Base-by-base conservation (phyloP, 2,888 invertebrate genomes). In the Watsonalla cultraria region DNA sequence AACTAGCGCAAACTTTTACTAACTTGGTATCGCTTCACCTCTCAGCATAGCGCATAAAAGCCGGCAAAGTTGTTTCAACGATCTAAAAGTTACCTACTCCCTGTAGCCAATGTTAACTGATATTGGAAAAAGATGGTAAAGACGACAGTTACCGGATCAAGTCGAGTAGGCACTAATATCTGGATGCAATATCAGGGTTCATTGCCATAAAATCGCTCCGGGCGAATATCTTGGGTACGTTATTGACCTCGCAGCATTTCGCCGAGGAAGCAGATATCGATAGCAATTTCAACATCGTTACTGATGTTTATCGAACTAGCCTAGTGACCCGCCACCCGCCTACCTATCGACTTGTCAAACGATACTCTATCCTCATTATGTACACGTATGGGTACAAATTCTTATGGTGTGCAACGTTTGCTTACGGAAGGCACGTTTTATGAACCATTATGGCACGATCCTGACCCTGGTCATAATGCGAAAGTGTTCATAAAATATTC, bases 111-210 rank as follows among this genome's bases (percentile, higher is more conserved):
- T 83, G 82, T 84, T 82, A 79, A 76, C 80, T 81, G 84, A 84
- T 86, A 86, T 87, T 84, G 84, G 84, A 80, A 82, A 83, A 82
- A 82, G 80, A 81, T 80, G 79, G 77, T 76, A 73, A 79, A 80
- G 80, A 80, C 78, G 80, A 77, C 74, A 76, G 78, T 80, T 74
- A 68, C 70, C 78, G 82, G 84, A 84, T 86, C 81, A 82, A 76
- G 75, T 74, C 72, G 81, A 74, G 78, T 76, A 78, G 78, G 73
- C 78, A 81, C 83, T 86, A 82, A 86, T 86, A 86, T 79, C 66
- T 69, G 74, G 78, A 74, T 83, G 81, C 82, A 84, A 84, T 84
- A 84, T 83, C 81, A 76, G 64, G 71, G 74, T 72, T 84, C 82
- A 77, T 82, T 82, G 78, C 82, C 80, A 80, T 86, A 83, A 86